These are phyloP conservation scores for Acrobasis repandana DNA, from an alignment of 2,888 invertebrate genomes.

Conservation along the genomic window DNA sequence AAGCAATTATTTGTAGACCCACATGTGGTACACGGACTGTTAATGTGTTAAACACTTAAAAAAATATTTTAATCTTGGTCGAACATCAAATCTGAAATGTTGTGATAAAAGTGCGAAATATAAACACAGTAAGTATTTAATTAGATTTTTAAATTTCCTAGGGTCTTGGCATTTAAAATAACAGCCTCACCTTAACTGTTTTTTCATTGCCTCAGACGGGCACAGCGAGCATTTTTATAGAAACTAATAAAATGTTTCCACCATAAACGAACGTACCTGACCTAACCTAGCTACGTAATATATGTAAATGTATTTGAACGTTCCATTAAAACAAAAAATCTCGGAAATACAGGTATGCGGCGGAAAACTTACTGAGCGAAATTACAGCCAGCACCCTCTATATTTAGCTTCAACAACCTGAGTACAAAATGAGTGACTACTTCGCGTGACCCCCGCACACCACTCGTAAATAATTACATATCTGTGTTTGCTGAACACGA, in stretches of 20 bases:
- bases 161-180: too few relatives aligned
- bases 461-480: constrained; percentile 23
- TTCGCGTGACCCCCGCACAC: constrained; percentile 19
- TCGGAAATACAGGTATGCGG: background rate
- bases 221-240: background rate
- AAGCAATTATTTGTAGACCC: too few relatives aligned
- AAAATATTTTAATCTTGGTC: too few relatives aligned
- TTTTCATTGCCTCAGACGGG: too few relatives aligned
- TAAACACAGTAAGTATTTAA: too few relatives aligned
- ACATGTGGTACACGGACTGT: too few relatives aligned
- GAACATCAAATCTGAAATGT: too few relatives aligned
- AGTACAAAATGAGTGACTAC: constrained; percentile 20
- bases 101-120: too few relatives aligned
- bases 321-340: constrained; percentile 1
- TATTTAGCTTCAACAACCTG: constrained; percentile 11
- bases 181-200: too few relatives aligned
- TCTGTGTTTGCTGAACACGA: constrained; percentile 15
- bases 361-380: constrained; percentile 3
- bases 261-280: constrained; percentile 1
- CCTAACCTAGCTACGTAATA: constrained; percentile 3
- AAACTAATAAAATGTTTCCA: background rate
- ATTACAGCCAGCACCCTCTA: constrained; percentile 4
- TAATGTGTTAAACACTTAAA: too few relatives aligned
- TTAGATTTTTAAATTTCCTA: too few relatives aligned
- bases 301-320: constrained; percentile 13